Base-by-base conservation (phyloP, 1,140 invertebrate genomes). In the Lepidostoma basale region DNA sequence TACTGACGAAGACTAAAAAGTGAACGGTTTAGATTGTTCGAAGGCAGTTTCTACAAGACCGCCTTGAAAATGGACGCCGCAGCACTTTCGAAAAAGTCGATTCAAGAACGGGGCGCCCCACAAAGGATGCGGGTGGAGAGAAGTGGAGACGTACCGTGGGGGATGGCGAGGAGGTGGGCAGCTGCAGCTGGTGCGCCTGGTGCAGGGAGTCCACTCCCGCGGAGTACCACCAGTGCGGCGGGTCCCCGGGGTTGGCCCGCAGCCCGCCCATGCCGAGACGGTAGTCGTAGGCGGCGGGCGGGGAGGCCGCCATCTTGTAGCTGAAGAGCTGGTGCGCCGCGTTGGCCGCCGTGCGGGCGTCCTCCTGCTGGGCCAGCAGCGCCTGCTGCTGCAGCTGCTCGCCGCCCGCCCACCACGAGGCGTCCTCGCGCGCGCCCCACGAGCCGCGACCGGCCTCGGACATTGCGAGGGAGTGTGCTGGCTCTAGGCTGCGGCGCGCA, bases 291-390 rank as follows among this genome's bases (percentile, higher is more conserved):
- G 81, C 78, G 23, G 76, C 62, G 2, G 70, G 63, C 14, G 49
- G 49, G 22, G 78, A 52, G 76, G 75, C 65, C 76, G 90, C 88
- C 90, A 92, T 92, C 85, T 92, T 93, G 82, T 93, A 93, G 67
- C 88, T 88, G 77, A 92, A 92, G 69, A 92, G 84, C 77, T 92
- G 91, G 76, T 92, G 90, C 54, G 86, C 88, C 45, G 88, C 84
- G 40, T 26, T 65, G 78, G 82, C 30, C 52, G 80, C 79, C 69
- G 83, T 80, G 66, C 84, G 77, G 72, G 83, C 78, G 23, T 81
- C 77, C 65, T 81, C 81, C 73, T 85, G 84, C 74, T 85, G 81
- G 39, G 77, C 40, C 30, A 56, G 67, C 56, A 60, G 63, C 84
- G 83, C 56, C 78, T 87, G 85, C 75, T 85, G 85, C 76, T 85